Base-by-base conservation (phyloP, 1,140 invertebrate genomes). In the Formica selysi region DNA sequence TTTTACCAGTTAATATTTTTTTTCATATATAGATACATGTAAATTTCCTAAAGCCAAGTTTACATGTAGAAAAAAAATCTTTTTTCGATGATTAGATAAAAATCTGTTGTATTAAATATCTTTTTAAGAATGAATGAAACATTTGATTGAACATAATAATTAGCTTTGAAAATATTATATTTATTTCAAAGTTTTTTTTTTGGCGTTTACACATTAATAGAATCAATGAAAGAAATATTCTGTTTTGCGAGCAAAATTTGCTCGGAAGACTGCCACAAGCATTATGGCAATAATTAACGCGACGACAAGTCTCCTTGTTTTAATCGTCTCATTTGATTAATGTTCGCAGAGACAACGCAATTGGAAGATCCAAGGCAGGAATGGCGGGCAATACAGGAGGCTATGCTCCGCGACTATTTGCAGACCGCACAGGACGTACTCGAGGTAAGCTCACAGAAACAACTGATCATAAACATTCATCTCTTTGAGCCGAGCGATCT, bases 321-420 rank as follows among this genome's bases (percentile, higher is more conserved):
- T 29, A 76, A 78, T 26, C 61, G 36, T 16, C 32, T 32, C 29
- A 13, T 86, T 51, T 51, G 22, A 22, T 80, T 67, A 36, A 57
- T 48, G 61, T 91, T 93, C 92, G 94, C 96, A 99, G 98, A 99
- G 96, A 97, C 97, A 91, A 99, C 98, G 86, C 99, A 99, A 95
- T 96, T 99, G 44, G 98, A 99, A 96, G 99, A 99, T 95, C 99
- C 99, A 54, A 96, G 99, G 87, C 96, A 98, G 95, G 98, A 99
- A 97, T 99, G 98, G 98, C 96, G 98, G 91, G 97, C 97, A 87
- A 97, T 99, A 92, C 99, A 99, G 95, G 98, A 99, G 95, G 97
- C 97, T 85, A 99, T 99, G 99, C 96, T 99, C 92, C 97, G 98
- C 93, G 98, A 99, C 89, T 99, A 99, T 95, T 96, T 99, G 88